Evolutionary conservation across 2,113 vertebrate species (phyloP).

Genomic region (Sterrhoptilus dennistouni): DNA sequence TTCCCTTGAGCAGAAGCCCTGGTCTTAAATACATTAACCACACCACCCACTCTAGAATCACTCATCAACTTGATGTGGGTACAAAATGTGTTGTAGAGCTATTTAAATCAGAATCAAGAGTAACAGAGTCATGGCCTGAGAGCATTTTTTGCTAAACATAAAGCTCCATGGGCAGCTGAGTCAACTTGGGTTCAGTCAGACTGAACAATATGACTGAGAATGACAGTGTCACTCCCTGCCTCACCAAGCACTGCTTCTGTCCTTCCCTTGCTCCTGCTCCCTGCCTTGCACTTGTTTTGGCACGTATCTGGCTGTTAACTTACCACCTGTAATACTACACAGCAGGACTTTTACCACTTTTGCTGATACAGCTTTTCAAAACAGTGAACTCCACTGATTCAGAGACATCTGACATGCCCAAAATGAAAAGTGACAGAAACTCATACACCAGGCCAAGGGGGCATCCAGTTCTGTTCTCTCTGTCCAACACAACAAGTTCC

Average conservation of each 20-base stretch:
- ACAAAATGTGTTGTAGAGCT: not conserved
- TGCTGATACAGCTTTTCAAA: not conserved
- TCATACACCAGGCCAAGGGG: fast-evolving
- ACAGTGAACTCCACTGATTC: not conserved
- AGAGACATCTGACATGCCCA: not conserved
- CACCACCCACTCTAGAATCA: not conserved
- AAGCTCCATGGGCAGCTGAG: not conserved
- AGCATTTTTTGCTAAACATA: not conserved
- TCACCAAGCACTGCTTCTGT: not conserved
- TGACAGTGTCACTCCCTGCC: not conserved
- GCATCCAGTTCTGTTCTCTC: not conserved
- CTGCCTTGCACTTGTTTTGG: not conserved
- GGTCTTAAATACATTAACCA: not conserved
- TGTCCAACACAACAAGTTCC: not conserved
- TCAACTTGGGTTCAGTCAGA: not conserved
- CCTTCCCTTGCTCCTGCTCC: not conserved
- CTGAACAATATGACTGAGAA: not conserved
- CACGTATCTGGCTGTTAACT: not conserved
- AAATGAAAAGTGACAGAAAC: not conserved
- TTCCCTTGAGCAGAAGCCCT: not conserved
- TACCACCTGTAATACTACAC: not conserved
- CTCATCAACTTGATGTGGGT: not conserved
- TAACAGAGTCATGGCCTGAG: not conserved
- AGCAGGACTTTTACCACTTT: not conserved
- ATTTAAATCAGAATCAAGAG: not conserved